These are phyloP conservation scores for Melanotus villosus DNA, from an alignment of 2,888 invertebrate genomes.

Conservation along the genomic window DNA sequence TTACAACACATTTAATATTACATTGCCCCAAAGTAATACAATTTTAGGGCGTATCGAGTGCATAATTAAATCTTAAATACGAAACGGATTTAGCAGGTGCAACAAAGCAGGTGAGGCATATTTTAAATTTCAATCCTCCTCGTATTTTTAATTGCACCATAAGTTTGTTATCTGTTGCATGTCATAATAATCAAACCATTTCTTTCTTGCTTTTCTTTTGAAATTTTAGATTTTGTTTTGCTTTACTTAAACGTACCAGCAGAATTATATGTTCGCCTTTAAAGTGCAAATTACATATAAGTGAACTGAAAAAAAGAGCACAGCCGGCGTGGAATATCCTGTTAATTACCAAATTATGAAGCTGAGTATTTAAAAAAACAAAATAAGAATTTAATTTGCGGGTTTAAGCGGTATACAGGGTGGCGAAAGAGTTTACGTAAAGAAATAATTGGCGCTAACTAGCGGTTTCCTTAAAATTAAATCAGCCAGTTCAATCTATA, in stretches of 20 bases:
- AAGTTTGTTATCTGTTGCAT: background rate
- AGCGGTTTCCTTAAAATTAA: too few relatives aligned
- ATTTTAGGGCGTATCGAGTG: constrained; percentile 8
- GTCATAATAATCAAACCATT: constrained; percentile 1
- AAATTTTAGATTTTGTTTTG: background rate
- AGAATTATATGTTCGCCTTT: background rate
- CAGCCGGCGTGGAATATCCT: too few relatives aligned
- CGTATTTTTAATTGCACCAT: constrained; percentile 31
- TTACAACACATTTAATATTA: too few relatives aligned
- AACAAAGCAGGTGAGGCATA: constrained; percentile 38
- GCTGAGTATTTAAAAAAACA: too few relatives aligned
- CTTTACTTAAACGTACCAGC: background rate
- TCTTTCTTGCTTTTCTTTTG: background rate
- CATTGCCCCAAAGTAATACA: background rate
- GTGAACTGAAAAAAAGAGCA: too few relatives aligned
- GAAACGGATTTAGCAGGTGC: constrained; percentile 42
- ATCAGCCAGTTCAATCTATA: too few relatives aligned
- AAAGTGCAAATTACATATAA: too few relatives aligned
- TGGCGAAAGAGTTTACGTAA: too few relatives aligned
- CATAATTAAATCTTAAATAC: constrained; percentile 41
- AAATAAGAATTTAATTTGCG: too few relatives aligned
- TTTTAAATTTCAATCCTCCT: constrained; percentile 41
- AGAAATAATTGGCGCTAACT: too few relatives aligned
- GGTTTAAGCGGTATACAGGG: too few relatives aligned
- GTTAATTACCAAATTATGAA: too few relatives aligned